phyloP scores from a whole-genome alignment of 2,888 invertebrate species.

The Philonicus albiceps region DNA sequence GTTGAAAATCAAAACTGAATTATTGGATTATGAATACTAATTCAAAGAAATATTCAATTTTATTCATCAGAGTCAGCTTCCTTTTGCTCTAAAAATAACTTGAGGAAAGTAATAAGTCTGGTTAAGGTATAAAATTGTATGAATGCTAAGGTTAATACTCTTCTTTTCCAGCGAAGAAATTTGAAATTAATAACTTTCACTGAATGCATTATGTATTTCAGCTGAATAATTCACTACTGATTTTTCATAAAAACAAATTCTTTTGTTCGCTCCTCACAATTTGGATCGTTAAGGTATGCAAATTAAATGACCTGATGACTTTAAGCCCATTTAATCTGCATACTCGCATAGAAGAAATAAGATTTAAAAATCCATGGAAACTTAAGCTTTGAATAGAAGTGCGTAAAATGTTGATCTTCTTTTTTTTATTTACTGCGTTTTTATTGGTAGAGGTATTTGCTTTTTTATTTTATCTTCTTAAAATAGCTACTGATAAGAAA shows the following conservation, averaged over 20 bases:
- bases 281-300: background rate
- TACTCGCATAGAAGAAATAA: background rate
- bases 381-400: background rate
- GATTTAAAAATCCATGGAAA: background rate
- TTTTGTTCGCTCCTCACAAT: background rate
- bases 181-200: constrained; percentile 24
- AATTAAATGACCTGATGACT: background rate
- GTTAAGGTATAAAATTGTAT: background rate
- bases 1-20: background rate
- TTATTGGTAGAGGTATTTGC: background rate
- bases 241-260: background rate
- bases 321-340: background rate
- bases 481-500: background rate
- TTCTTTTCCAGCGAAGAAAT: background rate
- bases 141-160: background rate
- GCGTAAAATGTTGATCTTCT: background rate
- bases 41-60: background rate
- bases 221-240: background rate
- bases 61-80: background rate
- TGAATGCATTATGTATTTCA: constrained; percentile 17
- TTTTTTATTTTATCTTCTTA: background rate
- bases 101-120: background rate
- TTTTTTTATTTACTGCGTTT: background rate
- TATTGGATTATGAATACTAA: background rate
- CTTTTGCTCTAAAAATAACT: background rate